Percentiles rank a stretch among this genome's conserved stretches.
phyloP scores from a whole-genome alignment of 2,888 invertebrate genomes.

The Sarcophaga rosellei region DNA sequence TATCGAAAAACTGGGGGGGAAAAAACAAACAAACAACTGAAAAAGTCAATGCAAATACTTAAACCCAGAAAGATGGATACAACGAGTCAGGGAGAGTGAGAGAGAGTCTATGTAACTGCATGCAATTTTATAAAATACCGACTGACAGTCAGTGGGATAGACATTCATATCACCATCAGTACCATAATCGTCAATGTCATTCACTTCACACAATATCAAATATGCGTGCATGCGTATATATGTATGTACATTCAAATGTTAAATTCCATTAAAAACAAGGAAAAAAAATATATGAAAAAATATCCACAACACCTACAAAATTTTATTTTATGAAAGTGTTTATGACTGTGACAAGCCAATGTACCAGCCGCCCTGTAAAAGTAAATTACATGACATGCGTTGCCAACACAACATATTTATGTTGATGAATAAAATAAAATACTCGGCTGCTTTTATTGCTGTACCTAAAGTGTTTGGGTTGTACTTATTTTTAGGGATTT shows the following conservation, averaged over 20 bases:
- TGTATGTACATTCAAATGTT: conserved; percentile 1
- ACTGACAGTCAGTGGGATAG: conserved; percentile 20
- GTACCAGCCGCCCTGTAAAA: conserved; percentile 34
- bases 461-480: background rate
- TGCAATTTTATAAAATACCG: conserved; percentile 46
- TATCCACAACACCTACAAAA: conserved; percentile 61
- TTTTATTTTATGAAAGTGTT: conserved; percentile 68
- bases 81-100: background rate
- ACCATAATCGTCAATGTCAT: conserved; percentile 62
- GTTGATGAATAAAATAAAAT: conserved; percentile 39
- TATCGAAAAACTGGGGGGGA: background rate
- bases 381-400: conserved; percentile 43
- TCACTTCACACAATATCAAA: conserved; percentile 32
- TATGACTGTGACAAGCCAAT: conserved; percentile 62
- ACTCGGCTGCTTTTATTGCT: background rate
- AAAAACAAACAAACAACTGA: conserved; percentile 15
- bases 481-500: background rate
- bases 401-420: conserved; percentile 30
- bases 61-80: conserved; percentile 21
- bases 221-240: conserved; percentile 9
- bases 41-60: conserved; percentile 34
- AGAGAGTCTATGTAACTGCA: conserved; percentile 2
- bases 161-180: conserved; percentile 36
- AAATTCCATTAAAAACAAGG: conserved; percentile 13
- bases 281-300: conserved; percentile 26